These are phyloP conservation scores for Vulpes ferrilata DNA, from an alignment of 2,113 vertebrate genomes.

Conservation along the genomic window DNA sequence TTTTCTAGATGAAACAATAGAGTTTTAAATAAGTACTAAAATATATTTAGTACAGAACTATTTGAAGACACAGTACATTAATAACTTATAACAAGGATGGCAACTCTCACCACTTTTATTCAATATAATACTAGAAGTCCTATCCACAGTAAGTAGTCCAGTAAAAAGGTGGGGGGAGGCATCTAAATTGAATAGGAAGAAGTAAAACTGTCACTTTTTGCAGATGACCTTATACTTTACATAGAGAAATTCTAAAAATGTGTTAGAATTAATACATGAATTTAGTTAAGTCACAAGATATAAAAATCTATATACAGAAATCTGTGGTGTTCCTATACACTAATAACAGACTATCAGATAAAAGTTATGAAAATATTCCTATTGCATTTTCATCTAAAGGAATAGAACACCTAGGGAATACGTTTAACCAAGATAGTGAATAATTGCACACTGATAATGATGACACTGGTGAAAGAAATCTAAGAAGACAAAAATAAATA, in stretches of 20 bases:
- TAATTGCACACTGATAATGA: not conserved
- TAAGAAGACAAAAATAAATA: not conserved
- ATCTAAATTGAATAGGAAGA: not conserved
- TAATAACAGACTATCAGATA: not conserved
- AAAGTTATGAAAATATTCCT: not conserved
- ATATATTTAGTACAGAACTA: not conserved
- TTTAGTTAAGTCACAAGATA: not conserved
- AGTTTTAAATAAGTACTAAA: not conserved
- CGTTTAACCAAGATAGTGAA: not conserved
- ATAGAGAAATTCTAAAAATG: not conserved
- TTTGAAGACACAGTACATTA: not conserved
- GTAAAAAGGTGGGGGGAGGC: not conserved
- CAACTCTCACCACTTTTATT: not conserved
- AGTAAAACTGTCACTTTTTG: not conserved
- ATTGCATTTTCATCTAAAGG: not conserved
- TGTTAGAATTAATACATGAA: not conserved
- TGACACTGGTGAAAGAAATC: not conserved
- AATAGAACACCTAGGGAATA: not conserved
- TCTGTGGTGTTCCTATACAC: not conserved
- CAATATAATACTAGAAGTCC: not conserved
- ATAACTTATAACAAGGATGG: not conserved
- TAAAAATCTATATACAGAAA: not conserved
- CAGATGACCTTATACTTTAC: not conserved
- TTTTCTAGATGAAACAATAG: slow-evolving; percentile 5
- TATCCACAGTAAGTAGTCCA: not conserved